Base-by-base conservation (phyloP, 2,113 vertebrate genomes). In the Poicephalus gulielmi region DNA sequence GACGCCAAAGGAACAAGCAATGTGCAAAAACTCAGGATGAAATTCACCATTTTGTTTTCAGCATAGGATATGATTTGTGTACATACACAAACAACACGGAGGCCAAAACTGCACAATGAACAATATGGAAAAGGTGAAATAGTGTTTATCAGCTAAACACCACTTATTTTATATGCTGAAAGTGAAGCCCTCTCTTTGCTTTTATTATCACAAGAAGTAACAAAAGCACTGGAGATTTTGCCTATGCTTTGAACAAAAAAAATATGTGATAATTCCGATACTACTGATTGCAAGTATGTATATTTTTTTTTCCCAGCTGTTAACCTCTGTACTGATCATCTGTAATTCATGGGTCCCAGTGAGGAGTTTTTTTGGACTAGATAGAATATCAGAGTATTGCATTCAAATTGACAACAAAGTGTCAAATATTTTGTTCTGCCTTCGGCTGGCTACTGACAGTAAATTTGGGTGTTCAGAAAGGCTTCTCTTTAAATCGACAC, bases 401-500 rank as follows among this genome's bases (percentile, higher is more conserved):
- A 49, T 86, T 79, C 50, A 83, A 86, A 50, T 35, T 82, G 70
- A 23, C 57, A 62, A 33, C 16, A 30, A 63, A 88, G 71, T 82
- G 44, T 77, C 17, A 43, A 88, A 39, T 86, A 41, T 95, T 96
- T 88, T 86, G 66, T 67, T 91, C 70, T 79, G 67, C 35, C 85
- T 94, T 97, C 85, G 55, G 37, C 11, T 49, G 53, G 70, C 37
- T 80, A 96, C 55, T 71, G 70, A 83, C 82, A 77, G 63, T 22
- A 57, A 68, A 53, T 31, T 79, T 87, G 57, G 77, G n/a, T 81
- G 80, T 90, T 94, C 50, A 47, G 23, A 81, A 95, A 90, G 59
- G 60, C 63, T 87, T 80, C 53, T 63, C 71, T 96, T 92, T 88
- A 95, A 91, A 78, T 92, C 88, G 94, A 92, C 82, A 92, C 17